These are phyloP conservation scores for Drosophila kurseongensis DNA, from an alignment of 1,140 invertebrate genomes.

Conservation along the genomic window DNA sequence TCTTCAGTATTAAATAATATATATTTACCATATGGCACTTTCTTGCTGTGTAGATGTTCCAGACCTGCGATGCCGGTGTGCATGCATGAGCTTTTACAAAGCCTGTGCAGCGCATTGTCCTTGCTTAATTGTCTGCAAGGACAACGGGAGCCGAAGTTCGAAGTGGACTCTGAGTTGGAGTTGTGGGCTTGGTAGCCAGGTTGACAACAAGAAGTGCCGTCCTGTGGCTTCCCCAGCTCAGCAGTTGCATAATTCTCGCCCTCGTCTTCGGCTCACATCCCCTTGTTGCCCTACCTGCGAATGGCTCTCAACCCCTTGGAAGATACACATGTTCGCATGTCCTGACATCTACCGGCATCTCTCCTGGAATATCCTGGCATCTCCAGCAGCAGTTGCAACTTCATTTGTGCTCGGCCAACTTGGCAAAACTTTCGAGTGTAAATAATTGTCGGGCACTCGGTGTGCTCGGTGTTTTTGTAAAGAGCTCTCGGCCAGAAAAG, in stretches of 20 bases:
- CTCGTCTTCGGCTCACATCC: slow-evolving; percentile 23
- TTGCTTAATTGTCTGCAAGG: slow-evolving; percentile 81
- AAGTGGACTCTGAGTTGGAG: slow-evolving; percentile 2
- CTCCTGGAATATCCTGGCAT: slow-evolving; percentile 24
- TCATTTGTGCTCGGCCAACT: slow-evolving; percentile 70
- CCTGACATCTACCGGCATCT: slow-evolving; percentile 27
- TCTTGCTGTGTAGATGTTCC: slow-evolving; percentile 9
- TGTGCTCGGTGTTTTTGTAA: slow-evolving; percentile 13
- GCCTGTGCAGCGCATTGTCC: slow-evolving; percentile 64
- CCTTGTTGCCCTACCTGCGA: neutral
- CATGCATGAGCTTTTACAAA: slow-evolving; percentile 55
- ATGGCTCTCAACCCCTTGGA: slow-evolving; percentile 21
- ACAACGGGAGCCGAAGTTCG: slow-evolving; percentile 38
- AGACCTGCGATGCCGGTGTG: slow-evolving; percentile 20
- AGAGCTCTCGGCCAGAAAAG: slow-evolving; percentile 22
- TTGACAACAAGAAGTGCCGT: slow-evolving; percentile 52
- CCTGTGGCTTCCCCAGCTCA: slow-evolving; percentile 39
- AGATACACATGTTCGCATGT: slow-evolving; percentile 45
- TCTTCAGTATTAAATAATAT: no score
- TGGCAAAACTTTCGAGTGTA: slow-evolving; percentile 77
- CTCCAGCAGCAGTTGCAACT: slow-evolving; percentile 51
- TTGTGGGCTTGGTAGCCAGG: slow-evolving; percentile 26
- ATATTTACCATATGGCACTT: neutral
- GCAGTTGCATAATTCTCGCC: slow-evolving; percentile 70
- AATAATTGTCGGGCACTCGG: slow-evolving; percentile 71